These are phyloP conservation scores for Aurelia sp. DNA, from an alignment of 30 jellyfish, hydroid and myxozoan genomes.

Conservation along the genomic window DNA sequence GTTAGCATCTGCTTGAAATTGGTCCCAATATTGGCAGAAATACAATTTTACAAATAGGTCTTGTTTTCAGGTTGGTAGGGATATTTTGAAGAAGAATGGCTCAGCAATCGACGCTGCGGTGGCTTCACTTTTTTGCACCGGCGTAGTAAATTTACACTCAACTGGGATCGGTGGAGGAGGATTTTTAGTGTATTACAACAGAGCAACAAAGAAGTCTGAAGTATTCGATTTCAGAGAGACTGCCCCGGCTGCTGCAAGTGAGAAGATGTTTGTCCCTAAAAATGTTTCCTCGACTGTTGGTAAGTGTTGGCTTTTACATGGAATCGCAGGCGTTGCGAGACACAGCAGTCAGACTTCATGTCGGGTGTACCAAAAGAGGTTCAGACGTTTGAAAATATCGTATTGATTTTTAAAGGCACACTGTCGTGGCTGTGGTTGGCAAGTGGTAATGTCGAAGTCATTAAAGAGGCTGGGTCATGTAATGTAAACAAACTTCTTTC, in stretches of 20 bases:
- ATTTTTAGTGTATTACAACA: constrained; percentile 71
- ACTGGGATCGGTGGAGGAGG: constrained; percentile 99
- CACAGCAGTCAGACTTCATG: too few species aligned
- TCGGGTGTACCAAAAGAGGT: too few species aligned
- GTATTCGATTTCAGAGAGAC: constrained; percentile 83
- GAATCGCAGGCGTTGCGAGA: too few species aligned
- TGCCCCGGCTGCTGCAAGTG: constrained; percentile 80
- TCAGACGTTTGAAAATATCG: too few species aligned
- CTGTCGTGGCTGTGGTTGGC: too few species aligned
- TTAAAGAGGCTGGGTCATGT: too few species aligned
- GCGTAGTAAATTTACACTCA: constrained; percentile 88
- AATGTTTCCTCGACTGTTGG: constrained; percentile 61
- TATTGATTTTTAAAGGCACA: too few species aligned
- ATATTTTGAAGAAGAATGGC: constrained; percentile 69
- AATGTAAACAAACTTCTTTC: too few species aligned
- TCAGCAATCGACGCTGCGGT: constrained; percentile 92
- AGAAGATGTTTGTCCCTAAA: constrained; percentile 37
- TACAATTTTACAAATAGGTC: too few species aligned
- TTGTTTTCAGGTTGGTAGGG: constrained; percentile 60
- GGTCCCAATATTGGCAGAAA: too few species aligned
- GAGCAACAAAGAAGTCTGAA: constrained; percentile 48
- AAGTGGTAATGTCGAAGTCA: too few species aligned
- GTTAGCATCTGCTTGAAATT: too few species aligned
- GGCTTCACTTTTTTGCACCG: constrained; percentile 83
- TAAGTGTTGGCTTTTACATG: neutral